Evolutionary conservation across 2,113 vertebrate species (phyloP), one percentile per base, ranked within the genome.

Genomic region (Cryptomyrus ogoouensis): DNA sequence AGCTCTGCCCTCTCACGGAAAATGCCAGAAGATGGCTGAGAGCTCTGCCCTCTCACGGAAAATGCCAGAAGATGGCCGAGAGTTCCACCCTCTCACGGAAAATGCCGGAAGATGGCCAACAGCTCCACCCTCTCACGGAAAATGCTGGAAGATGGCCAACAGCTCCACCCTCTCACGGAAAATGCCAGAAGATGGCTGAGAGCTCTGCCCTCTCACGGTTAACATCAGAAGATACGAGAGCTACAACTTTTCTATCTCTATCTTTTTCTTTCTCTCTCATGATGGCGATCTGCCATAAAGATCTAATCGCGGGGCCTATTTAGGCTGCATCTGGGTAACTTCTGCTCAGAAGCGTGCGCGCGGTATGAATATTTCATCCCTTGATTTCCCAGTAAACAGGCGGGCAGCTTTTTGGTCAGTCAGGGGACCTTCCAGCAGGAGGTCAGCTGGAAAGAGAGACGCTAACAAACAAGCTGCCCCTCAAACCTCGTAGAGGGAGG

Each of bases 231-330:
- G 95, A 96, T 93, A 94, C 94, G 93, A 94, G 95, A 35, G 5
- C 74, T 39, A 56, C 53, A 56, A 56, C 53, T 21, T 56, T 56
- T 56, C 53, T 7, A 19, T 21, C 19, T 21, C 13, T 52, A 56
- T 56, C 53, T 21, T 56, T 56, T 56, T 56, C 19, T 7, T 56
- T 91, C 90, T 90, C 83, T 91, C 94, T 95, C 96, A 96, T 96
- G 96, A 96, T 94, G 95, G 93, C 95, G 95, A 96, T 96, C 96
- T 96, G 94, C 95, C 94, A 94, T 93, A 93, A 96, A 96, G 95
- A 96, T 96, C 95, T 95, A 95, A 96, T 96, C 94, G 95, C 94
- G 92, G 96, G 94, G 95, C 96, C 95, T 95, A 96, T 96, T 96
- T 96, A 95, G 93, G 93, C 93, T 77, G 91, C 95, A 94, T 95